phyloP scores from a whole-genome alignment of 2,888 invertebrate species.

The Seira sanloemensis region DNA sequence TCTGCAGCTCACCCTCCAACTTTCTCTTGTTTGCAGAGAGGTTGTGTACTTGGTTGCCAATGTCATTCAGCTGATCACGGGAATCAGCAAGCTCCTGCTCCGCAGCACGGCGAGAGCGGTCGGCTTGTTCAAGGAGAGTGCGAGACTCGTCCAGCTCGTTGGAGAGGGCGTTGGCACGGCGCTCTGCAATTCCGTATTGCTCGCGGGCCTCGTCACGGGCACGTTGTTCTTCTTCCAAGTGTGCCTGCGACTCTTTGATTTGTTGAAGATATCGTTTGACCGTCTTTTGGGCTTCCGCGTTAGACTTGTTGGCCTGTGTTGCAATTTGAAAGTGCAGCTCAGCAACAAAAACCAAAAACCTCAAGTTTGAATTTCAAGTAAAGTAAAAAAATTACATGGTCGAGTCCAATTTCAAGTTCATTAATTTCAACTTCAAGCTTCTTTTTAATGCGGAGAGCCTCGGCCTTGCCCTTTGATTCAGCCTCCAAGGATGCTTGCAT shows the following conservation, averaged over 20 bases:
- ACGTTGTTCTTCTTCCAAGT: conserved; percentile 98
- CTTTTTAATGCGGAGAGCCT: conserved; percentile 99
- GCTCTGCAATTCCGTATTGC: conserved; percentile 91
- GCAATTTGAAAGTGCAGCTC: too few relatives aligned
- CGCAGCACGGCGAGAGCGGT: conserved; percentile 97
- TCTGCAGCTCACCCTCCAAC: conserved; percentile 91
- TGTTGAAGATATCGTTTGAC: conserved; percentile 81
- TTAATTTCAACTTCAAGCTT: conserved; percentile 99
- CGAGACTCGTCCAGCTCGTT: conserved; percentile 99
- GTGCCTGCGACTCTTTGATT: conserved; percentile 96
- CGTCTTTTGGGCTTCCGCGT: conserved; percentile 79
- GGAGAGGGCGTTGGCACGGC: conserved; percentile 96
- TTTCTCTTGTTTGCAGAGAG: conserved; percentile 85
- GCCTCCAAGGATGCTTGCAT: conserved; percentile 97
- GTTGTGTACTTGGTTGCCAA: conserved; percentile 78
- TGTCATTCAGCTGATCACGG: conserved; percentile 95
- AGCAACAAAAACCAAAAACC: too few relatives aligned
- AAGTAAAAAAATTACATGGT: too few relatives aligned
- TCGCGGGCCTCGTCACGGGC: conserved; percentile 98
- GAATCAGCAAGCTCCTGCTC: conserved; percentile 98
- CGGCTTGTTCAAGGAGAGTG: conserved; percentile 97
- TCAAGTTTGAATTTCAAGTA: too few relatives aligned
- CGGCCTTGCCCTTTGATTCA: conserved; percentile 98
- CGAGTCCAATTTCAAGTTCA: conserved; percentile 85
- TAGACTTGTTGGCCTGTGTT: conserved; percentile 94